These are phyloP conservation scores for Halichondria panicea DNA, from an alignment of 37 sponge, comb jelly and placozoan genomes.

Conservation along the genomic window DNA sequence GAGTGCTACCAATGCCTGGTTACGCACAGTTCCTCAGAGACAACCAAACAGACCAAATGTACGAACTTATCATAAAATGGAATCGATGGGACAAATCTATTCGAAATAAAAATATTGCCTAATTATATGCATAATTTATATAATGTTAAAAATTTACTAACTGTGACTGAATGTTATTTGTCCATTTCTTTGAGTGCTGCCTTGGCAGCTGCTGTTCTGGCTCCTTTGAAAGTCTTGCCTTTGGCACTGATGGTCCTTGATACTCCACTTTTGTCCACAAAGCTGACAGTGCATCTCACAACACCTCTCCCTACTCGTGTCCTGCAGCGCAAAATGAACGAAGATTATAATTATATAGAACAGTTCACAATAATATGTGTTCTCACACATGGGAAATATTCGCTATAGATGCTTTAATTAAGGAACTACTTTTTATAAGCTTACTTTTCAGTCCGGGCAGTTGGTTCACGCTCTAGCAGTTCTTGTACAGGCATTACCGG, in stretches of 20 bases:
- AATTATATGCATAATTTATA: too few relatives aligned
- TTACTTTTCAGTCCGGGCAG: conserved; percentile 3
- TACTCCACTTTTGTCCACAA: too few relatives aligned
- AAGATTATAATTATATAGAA: neutral
- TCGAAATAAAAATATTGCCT: too few relatives aligned
- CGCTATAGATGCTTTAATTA: neutral
- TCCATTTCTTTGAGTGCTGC: conserved; percentile 26
- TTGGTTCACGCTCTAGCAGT: conserved; percentile 27
- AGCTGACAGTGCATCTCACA: too few relatives aligned
- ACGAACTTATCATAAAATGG: neutral
- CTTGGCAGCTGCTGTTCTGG: conserved; percentile 51
- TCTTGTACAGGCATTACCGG: conserved; percentile 55
- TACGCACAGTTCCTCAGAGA: conserved; percentile 4
- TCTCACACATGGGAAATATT: too few relatives aligned
- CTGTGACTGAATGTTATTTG: too few relatives aligned
- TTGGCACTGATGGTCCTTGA: conserved; percentile 18
- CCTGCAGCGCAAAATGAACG: neutral
- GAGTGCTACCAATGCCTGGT: conserved; percentile 3
- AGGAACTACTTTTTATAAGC: neutral
- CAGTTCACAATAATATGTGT: neutral
- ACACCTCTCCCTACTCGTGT: neutral
- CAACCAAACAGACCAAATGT: neutral
- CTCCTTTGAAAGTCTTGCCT: conserved; percentile 28
- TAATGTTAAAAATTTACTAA: too few relatives aligned
- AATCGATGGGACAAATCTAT: neutral